These are phyloP conservation scores for Xestoiulus laeticollis DNA, from an alignment of 2,888 invertebrate species.

Conservation along the genomic window DNA sequence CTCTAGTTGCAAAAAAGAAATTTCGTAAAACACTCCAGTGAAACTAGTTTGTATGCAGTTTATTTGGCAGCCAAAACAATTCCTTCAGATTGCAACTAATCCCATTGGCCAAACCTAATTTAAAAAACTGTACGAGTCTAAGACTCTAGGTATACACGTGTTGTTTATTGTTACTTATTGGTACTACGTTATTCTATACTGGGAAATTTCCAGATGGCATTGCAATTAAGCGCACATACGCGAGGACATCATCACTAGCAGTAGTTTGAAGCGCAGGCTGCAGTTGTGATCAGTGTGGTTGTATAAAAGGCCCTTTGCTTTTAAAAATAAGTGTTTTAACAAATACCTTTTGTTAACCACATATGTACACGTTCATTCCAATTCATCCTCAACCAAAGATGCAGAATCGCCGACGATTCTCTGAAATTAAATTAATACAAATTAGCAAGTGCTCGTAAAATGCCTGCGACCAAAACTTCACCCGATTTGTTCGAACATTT, in stretches of 20 bases:
- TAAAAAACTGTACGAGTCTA: too few relatives aligned
- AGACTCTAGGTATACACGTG: background rate
- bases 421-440: background rate
- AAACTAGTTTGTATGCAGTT: too few relatives aligned
- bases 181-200: background rate
- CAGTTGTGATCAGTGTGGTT: background rate
- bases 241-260: background rate
- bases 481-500: background rate
- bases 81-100: too few relatives aligned
- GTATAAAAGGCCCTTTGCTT: background rate
- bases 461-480: too few relatives aligned
- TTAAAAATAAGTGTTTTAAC: background rate
- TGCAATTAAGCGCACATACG: background rate
- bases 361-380: slow-evolving; percentile 40
- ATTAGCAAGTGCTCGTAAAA: background rate
- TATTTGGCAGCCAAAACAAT: too few relatives aligned
- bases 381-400: slow-evolving; percentile 51
- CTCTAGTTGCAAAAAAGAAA: too few relatives aligned
- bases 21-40: too few relatives aligned
- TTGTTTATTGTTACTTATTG: background rate
- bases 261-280: background rate
- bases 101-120: too few relatives aligned
- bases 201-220: background rate
- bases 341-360: background rate
- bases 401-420: slow-evolving; percentile 44